Percentiles rank a stretch among this genome's conserved stretches.
phyloP scores from a whole-genome alignment of 2,797 vertebrate genomes.

The Sorex maritimensis region DNA sequence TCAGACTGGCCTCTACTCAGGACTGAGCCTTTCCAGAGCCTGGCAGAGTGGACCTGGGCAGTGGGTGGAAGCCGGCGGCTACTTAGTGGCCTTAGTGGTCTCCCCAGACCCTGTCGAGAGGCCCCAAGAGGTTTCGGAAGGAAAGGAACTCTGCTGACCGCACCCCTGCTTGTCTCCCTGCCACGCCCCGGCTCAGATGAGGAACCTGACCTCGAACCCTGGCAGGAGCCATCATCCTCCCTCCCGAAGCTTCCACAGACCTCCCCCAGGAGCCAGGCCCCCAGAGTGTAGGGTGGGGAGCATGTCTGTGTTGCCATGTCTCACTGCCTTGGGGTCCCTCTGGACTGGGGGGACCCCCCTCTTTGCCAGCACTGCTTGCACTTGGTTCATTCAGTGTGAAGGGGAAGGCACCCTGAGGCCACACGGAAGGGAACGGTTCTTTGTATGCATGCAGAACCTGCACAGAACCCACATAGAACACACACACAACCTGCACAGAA shows the following conservation, averaged over 20 bases:
- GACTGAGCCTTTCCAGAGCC: not conserved
- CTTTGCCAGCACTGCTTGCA: not conserved
- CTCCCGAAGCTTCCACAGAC: not conserved
- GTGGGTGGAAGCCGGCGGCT: not conserved
- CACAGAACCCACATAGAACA: too few species aligned
- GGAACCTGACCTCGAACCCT: not conserved
- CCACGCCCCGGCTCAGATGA: not conserved
- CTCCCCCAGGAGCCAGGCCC: not conserved
- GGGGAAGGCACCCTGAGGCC: not conserved
- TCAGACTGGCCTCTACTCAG: fast-evolving
- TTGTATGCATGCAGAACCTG: not conserved
- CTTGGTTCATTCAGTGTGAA: not conserved
- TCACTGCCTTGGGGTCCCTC: not conserved
- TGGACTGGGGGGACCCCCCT: not conserved
- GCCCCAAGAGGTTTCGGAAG: not conserved
- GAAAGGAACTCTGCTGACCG: not conserved
- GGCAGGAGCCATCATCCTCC: not conserved
- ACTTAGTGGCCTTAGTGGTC: not conserved
- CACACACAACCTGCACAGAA: too few species aligned
- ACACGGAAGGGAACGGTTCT: not conserved
- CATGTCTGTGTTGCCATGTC: not conserved
- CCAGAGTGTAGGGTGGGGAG: not conserved
- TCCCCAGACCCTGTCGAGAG: not conserved
- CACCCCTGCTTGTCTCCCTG: not conserved
- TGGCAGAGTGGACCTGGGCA: not conserved